Evolutionary conservation across 2,797 vertebrate species (phyloP).

Genomic region (Sebastolobus altivelis): DNA sequence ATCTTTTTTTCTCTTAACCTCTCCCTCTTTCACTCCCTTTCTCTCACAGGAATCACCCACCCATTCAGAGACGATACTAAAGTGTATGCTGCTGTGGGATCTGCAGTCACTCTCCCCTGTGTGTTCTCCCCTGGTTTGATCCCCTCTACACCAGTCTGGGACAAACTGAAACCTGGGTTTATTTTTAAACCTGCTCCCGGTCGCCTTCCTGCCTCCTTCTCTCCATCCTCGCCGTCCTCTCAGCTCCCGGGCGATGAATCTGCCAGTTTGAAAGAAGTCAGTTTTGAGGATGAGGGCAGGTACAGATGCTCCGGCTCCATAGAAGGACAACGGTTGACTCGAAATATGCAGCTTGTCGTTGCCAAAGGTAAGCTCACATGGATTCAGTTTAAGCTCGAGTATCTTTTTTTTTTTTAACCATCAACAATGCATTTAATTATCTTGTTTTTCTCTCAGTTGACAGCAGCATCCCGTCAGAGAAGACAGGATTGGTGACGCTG

Average conservation of each 20-base stretch:
- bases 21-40: constrained; percentile 1
- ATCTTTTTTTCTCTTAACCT: background rate
- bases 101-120: constrained; percentile 77
- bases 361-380: constrained; percentile 71
- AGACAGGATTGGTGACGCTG: constrained; percentile 53
- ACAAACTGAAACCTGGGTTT: constrained; percentile 47
- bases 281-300: constrained; percentile 65
- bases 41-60: constrained; percentile 74
- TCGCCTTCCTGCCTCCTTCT: constrained; percentile 34
- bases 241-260: constrained; percentile 58
- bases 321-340: constrained; percentile 34
- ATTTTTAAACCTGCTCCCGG: background rate
- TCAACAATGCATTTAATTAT: background rate
- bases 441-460: constrained; percentile 66
- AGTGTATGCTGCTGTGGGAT: constrained; percentile 79
- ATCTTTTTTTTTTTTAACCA: background rate
- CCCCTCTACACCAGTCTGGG: constrained; percentile 55
- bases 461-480: constrained; percentile 30
- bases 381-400: background rate
- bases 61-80: constrained; percentile 61
- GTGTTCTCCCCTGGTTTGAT: constrained; percentile 68
- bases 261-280: constrained; percentile 62
- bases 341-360: constrained; percentile 77
- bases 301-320: constrained; percentile 78
- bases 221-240: background rate